phyloP scores from a whole-genome alignment of 2,888 invertebrate genomes.

The Stomorhina lunata region DNA sequence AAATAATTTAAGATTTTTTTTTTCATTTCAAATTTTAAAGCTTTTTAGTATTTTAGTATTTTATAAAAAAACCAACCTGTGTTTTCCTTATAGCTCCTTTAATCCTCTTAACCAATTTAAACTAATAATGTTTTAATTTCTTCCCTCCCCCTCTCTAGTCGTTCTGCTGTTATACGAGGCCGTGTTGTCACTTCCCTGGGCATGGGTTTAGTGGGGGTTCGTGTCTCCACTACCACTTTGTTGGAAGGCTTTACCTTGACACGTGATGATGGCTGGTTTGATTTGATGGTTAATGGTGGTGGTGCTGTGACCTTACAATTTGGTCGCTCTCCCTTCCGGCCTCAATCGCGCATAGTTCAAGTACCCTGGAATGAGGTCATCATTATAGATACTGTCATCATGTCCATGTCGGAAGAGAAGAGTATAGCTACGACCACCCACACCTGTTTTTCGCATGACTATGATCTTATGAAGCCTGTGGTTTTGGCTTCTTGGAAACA shows the following conservation, averaged over 20 bases:
- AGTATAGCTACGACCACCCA: conserved; percentile 83
- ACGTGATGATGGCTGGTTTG: conserved; percentile 97
- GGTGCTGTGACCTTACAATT: conserved; percentile 97
- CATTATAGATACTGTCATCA: conserved; percentile 92
- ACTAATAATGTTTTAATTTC: conserved; percentile 27
- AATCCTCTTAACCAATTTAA: background rate
- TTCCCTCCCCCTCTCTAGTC: conserved; percentile 82
- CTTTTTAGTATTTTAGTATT: conserved; percentile 56
- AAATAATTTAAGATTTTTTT: too few relatives aligned
- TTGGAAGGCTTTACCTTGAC: conserved; percentile 97
- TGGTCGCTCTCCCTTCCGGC: conserved; percentile 93
- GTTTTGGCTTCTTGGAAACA: conserved; percentile 97
- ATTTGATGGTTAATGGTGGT: conserved; percentile 99
- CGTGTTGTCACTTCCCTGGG: conserved; percentile 94
- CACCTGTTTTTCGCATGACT: conserved; percentile 93
- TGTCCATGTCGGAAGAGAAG: conserved; percentile 91
- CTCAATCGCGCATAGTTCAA: conserved; percentile 92
- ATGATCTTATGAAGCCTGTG: conserved; percentile 95
- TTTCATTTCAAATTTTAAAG: conserved; percentile 17
- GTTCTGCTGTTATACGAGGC: conserved; percentile 97
- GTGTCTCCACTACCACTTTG: conserved; percentile 96
- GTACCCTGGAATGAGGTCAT: conserved; percentile 99
- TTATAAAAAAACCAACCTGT: background rate
- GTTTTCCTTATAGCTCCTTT: background rate
- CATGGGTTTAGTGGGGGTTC: conserved; percentile 95